Evolutionary conservation across 2,888 invertebrate species (phyloP), one percentile per base, ranked within the genome.

Genomic region (Sceliomorpha sp.): DNA sequence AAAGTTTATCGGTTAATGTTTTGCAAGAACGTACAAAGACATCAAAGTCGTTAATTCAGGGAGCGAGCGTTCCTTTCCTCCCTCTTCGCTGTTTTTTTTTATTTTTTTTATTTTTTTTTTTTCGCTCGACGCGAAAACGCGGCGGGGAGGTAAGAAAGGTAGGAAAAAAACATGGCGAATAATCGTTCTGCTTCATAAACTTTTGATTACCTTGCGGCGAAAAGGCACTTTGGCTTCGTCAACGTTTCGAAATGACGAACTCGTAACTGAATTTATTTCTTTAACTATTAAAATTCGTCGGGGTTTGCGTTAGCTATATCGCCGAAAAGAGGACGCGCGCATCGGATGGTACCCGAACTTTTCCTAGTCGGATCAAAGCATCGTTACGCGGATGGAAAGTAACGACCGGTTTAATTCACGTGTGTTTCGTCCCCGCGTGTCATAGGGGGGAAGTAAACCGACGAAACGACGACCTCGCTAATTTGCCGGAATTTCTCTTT

Each of bases 181-280:
- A 14, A 14, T 36, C 36, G 10, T 40, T 40, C 17, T 24, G 44
- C 29, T 29, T 9, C 9, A 29, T 27, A 14, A 44, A 44, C 10
- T 8, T 27, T 29, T 26, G 8, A 44, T 44, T 13, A 29, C 7
- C 9, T 44, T 9, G 8, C 13, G 14, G 9, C 17, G 10, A 15
- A 44, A 37, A 15, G 6, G 37, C 8, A 37, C 37, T 37, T 37
- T 37, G 24, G 14, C 14, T 29, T n/a, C 5, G 5, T 14, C 17
- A 13, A 9, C 29, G 31, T 24, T 7, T 31, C 44, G n/a, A 44
- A 13, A 24, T 8, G 40, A 27, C 24, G 14, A 40, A 40, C 24
- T 29, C 7, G 44, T 44, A 44, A 44, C 15, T 44, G 44, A 44
- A 44, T 44, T 31, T 29, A 15, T 44, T 27, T 29, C 13, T 8